These are phyloP conservation scores for Drosophila lowei DNA, from an alignment of 1,140 invertebrate genomes.

Conservation along the genomic window DNA sequence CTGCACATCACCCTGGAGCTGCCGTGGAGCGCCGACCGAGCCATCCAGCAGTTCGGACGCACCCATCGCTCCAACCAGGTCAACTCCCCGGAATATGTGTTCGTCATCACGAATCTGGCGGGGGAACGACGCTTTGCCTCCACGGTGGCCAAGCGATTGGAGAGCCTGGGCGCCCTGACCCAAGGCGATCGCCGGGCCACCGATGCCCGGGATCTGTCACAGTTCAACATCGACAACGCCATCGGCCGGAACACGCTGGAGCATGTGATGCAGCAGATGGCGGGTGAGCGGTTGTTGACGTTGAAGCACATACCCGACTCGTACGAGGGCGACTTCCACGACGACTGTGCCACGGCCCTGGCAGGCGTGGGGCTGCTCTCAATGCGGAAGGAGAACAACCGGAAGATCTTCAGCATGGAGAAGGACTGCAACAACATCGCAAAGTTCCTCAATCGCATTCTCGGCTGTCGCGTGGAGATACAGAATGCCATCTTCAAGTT, in stretches of 20 bases:
- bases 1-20: constrained; percentile 99
- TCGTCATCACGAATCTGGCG: constrained; percentile 98
- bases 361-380: constrained; percentile 97
- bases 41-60: constrained; percentile 99
- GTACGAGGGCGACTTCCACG: constrained; percentile 96
- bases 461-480: constrained; percentile 97
- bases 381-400: constrained; percentile 89
- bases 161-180: constrained; percentile 97
- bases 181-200: constrained; percentile 98
- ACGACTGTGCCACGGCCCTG: constrained; percentile 93
- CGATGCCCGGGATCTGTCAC: constrained; percentile 96
- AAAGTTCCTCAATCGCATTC: constrained; percentile 98
- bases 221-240: constrained; percentile 99
- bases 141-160: constrained; percentile 96
- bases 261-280: constrained; percentile 93
- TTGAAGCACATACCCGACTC: constrained; percentile 6
- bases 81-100: constrained; percentile 99
- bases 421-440: constrained; percentile 99
- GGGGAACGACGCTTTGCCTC: constrained; percentile 97
- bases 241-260: constrained; percentile 96
- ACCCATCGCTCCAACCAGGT: constrained; percentile 92
- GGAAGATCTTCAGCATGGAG: constrained; percentile 89
- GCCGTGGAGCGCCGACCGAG: constrained; percentile 99
- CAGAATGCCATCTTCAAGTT: constrained; percentile 99
- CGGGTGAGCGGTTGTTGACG: constrained; percentile 87